A percentile compares a stretch with the other conserved stretches of the same genome.
phyloP scores from a whole-genome alignment of 2,113 vertebrate species.

The Anhinga anhinga region DNA sequence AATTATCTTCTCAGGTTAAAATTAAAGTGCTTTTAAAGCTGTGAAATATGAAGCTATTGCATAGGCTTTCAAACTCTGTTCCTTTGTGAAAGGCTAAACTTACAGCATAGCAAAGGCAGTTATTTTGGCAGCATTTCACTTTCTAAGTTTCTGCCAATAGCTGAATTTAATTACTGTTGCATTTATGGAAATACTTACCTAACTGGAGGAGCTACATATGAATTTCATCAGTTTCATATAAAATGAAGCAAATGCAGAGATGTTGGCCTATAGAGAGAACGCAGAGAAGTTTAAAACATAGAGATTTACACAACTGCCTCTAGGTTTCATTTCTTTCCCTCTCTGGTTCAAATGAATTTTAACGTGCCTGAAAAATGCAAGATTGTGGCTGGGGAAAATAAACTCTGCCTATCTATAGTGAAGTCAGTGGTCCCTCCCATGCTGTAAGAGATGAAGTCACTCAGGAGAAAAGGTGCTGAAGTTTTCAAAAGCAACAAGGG shows the following conservation, averaged over 20 bases:
- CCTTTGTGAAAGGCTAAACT: not conserved
- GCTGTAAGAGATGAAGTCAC: not conserved
- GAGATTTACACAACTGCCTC: not conserved
- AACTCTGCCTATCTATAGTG: not conserved
- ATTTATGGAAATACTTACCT: constrained; percentile 62
- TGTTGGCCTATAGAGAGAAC: not conserved
- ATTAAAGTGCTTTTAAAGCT: not conserved
- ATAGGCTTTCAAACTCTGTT: not conserved
- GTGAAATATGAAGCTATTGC: not conserved
- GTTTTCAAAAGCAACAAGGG: not conserved
- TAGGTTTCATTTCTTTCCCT: not conserved
- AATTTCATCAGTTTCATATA: not conserved
- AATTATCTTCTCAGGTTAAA: not conserved
- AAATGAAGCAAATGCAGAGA: not conserved
- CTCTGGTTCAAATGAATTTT: not conserved
- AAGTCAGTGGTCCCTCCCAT: not conserved
- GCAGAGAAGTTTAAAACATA: not conserved
- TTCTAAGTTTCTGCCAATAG: constrained; percentile 28
- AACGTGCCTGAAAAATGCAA: not conserved
- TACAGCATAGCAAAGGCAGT: not conserved
- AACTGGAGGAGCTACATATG: not conserved
- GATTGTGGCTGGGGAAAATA: not conserved
- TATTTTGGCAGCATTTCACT: constrained; percentile 20
- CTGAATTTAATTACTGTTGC: constrained; percentile 42
- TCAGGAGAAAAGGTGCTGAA: not conserved